Evolutionary conservation across 2,888 invertebrate genomes (phyloP), one percentile per base, ranked within the genome.

Genomic region (Trachelus troglodyta): DNA sequence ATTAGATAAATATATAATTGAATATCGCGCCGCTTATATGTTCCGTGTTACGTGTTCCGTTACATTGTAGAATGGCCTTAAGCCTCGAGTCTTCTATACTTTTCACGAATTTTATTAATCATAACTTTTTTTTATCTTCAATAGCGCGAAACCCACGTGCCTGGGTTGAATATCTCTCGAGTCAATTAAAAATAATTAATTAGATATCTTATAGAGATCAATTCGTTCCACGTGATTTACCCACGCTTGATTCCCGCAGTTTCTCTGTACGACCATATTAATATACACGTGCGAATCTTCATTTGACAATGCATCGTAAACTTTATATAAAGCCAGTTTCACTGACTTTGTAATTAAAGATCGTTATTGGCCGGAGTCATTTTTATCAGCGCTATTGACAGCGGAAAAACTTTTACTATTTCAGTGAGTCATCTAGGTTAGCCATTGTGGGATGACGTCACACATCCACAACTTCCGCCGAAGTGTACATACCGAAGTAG

Each of bases 381-480:
- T 56, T 56, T 56, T 56, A 40, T 40, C 15, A 23, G 23, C 56
- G 9, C 56, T 56, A 56, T 56, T 56, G 23, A 6, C 9, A 56
- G 9, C 23, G 6, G 1, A 6, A 2, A 23, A 23, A 9, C 23
- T 56, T 56, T 23, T 23, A 56, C 56, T 56, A 1, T 56, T 56
- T 56, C 56, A 23, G 23, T 56, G 15, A 56, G 9, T 56, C 23
- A 23, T 23, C 56, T 56, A 23, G 56, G 56, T 56, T 56, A 23
- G 9, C 4, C 56, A 56, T 56, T 56, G 78, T 79, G 37, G 69
- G 37, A 75, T 79, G 56, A 79, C 80, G 81, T 83, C 82, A 56
- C 79, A 34, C 79, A 76, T 76, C 80, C 82, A 80, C 80, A 79
- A 77, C 81, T 84, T 84, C 84, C 83, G 84, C 82, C 56, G 9